Evolutionary conservation across 2,797 vertebrate genomes (phyloP).

Genomic region (Hapalemur alaotrensis): DNA sequence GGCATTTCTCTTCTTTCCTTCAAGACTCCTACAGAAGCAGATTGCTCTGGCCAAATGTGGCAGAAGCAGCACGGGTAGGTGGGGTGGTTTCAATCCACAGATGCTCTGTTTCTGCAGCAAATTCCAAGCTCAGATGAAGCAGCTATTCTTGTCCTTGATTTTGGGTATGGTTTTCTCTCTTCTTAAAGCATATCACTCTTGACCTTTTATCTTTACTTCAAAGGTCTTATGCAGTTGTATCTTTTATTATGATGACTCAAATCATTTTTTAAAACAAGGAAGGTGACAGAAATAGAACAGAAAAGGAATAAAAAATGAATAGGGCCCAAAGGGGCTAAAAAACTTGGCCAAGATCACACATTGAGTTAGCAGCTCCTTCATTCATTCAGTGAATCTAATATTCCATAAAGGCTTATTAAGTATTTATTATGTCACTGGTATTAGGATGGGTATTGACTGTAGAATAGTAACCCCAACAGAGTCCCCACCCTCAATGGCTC

Average conservation of each 20-base stretch:
- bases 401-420: background rate
- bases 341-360: background rate
- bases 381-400: background rate
- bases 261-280: background rate
- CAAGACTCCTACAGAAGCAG: conserved; percentile 40
- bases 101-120: conserved; percentile 29
- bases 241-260: background rate
- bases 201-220: background rate
- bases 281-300: background rate
- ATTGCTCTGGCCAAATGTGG: conserved; percentile 43
- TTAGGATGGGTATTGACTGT: background rate
- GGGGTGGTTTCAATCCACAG: background rate
- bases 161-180: background rate
- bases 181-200: background rate
- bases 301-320: background rate
- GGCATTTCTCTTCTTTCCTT: background rate
- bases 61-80: conserved; percentile 33
- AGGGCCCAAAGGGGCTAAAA: background rate
- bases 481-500: background rate
- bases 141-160: background rate
- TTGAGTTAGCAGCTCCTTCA: background rate
- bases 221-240: background rate
- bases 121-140: background rate
- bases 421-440: background rate
- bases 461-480: background rate